These are phyloP conservation scores for Phataginus tricuspis DNA, from an alignment of 2,797 vertebrate genomes.

Conservation along the genomic window DNA sequence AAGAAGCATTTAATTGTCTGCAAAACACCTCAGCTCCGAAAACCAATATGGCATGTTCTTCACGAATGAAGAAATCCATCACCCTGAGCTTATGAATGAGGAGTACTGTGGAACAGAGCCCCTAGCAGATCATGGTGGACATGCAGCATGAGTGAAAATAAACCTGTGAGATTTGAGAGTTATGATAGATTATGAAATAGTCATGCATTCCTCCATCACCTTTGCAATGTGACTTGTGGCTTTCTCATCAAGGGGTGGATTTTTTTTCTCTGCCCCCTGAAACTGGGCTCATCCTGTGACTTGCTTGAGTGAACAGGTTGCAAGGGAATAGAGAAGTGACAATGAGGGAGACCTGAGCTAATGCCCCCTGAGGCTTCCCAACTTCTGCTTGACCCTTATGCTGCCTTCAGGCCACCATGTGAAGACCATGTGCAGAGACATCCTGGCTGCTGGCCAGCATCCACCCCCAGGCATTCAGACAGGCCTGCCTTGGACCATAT, in stretches of 20 bases:
- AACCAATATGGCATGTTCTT: neutral
- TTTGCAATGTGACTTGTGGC: neutral
- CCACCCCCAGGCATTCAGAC: too few relatives aligned
- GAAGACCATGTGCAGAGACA: accelerated
- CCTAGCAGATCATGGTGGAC: accelerated
- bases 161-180: neutral
- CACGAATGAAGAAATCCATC: neutral
- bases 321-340: neutral
- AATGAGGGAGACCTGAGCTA: neutral
- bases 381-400: neutral
- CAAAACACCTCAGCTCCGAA: neutral
- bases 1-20: neutral
- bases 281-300: neutral
- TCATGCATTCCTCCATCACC: neutral
- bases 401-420: neutral
- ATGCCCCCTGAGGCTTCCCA: neutral
- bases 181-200: neutral
- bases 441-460: neutral
- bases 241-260: neutral
- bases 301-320: neutral
- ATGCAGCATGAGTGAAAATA: neutral
- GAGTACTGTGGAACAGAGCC: neutral
- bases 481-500: neutral
- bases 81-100: neutral
- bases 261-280: neutral